Evolutionary conservation across 1,140 invertebrate species (phyloP).

Genomic region (Leptinotarsa texana): DNA sequence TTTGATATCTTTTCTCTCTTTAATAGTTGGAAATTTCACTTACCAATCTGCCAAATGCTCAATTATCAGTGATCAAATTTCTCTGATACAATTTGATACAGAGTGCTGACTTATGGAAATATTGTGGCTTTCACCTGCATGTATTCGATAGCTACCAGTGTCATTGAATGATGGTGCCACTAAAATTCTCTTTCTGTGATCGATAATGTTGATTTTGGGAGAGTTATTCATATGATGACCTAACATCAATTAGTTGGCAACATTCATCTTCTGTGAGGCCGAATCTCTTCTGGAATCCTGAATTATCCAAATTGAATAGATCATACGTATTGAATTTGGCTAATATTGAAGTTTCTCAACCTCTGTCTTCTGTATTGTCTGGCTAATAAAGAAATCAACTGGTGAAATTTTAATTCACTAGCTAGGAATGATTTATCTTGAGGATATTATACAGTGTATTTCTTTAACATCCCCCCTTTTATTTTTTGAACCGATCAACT

Average conservation of each 20-base stretch:
- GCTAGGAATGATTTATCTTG: no score
- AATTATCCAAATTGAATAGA: conserved; percentile 1
- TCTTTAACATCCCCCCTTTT: no score
- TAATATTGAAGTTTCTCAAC: background rate
- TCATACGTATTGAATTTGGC: background rate
- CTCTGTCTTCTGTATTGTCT: conserved; percentile 2
- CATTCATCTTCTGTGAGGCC: background rate
- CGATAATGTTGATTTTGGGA: background rate
- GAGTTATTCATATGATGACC: background rate
- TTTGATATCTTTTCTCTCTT: background rate
- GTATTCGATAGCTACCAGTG: background rate
- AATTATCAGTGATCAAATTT: background rate
- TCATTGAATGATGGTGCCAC: background rate
- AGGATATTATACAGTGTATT: no score
- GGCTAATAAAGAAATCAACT: background rate
- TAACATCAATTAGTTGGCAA: background rate
- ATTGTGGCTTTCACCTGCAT: background rate
- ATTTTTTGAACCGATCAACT: no score
- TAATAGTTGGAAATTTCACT: background rate
- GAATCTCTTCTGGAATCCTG: background rate
- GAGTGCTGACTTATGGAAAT: background rate
- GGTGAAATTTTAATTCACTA: background rate
- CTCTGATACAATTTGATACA: background rate
- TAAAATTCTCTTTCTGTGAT: background rate
- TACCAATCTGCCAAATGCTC: background rate